These are phyloP conservation scores for Vombatus ursinus DNA, from an alignment of 2,113 vertebrate genomes.

Conservation along the genomic window DNA sequence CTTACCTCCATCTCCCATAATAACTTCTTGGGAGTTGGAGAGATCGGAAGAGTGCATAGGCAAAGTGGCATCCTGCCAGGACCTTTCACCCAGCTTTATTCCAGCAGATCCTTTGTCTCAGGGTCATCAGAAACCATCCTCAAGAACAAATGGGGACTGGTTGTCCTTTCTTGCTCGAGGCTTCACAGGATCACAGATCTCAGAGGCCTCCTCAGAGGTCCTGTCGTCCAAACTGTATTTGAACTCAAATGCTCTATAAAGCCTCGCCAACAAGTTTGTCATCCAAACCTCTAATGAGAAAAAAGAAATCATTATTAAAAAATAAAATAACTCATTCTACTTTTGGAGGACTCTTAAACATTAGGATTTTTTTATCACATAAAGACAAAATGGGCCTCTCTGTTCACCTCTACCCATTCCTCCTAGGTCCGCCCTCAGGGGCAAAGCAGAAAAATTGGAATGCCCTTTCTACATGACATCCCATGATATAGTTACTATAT, in stretches of 20 bases:
- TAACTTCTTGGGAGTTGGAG: not conserved
- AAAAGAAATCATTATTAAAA: not conserved
- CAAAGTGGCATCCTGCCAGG: not conserved
- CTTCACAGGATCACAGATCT: not conserved
- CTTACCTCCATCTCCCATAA: not conserved
- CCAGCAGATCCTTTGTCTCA: not conserved
- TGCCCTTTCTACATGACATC: not conserved
- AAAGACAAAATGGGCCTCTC: not conserved
- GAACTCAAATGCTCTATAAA: not conserved
- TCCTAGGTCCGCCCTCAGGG: not conserved
- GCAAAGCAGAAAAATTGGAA: not conserved
- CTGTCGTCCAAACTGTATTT: not conserved
- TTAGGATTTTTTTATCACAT: not conserved
- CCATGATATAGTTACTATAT: not conserved
- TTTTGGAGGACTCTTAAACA: not conserved
- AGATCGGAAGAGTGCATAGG: not conserved
- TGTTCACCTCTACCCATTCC: not conserved
- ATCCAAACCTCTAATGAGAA: not conserved
- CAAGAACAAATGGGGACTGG: not conserved
- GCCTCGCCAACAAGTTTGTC: not conserved
- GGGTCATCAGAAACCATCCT: not conserved
- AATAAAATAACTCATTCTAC: not conserved
- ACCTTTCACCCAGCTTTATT: not conserved
- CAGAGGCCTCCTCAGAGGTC: not conserved
- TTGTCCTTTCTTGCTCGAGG: not conserved